Conservation (phyloP, 2,888 invertebrate genomes). For the Tinea trinotella region DNA sequence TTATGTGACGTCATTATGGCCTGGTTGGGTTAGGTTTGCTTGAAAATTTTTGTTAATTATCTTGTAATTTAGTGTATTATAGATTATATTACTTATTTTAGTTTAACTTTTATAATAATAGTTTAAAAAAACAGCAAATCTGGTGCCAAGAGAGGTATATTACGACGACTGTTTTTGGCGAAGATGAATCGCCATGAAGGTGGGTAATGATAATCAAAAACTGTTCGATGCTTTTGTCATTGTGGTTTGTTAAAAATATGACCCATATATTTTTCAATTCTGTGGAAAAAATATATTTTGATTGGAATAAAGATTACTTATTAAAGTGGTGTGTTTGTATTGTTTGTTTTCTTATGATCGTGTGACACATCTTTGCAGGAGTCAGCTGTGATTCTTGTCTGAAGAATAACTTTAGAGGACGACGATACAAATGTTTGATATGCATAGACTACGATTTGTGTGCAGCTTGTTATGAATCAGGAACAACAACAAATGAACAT, state of each 20-base stretch:
- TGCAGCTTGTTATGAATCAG: conserved; percentile 94
- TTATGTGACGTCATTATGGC: conserved; percentile 76
- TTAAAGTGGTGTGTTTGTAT: background rate
- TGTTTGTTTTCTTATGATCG: conserved; percentile 35
- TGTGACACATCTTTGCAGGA: conserved; percentile 77
- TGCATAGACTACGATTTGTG: conserved; percentile 99
- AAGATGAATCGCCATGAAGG: conserved; percentile 97
- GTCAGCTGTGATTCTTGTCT: conserved; percentile 99
- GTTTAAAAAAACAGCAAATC: conserved; percentile 59
- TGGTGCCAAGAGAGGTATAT: conserved; percentile 64
- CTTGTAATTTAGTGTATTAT: conserved; percentile 75
- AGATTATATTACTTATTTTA: conserved; percentile 72
- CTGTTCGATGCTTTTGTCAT: conserved; percentile 66
- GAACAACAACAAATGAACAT: conserved; percentile 92
- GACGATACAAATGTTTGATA: conserved; percentile 98
- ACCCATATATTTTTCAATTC: conserved; percentile 17
- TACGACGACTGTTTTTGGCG: conserved; percentile 62
- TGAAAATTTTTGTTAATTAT: conserved; percentile 77
- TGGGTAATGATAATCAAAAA: conserved; percentile 77
- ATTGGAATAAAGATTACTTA: conserved; percentile 23
- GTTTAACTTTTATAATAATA: conserved; percentile 66
- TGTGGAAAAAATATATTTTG: too few species aligned
- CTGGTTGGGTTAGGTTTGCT: conserved; percentile 82
- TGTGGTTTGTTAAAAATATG: conserved; percentile 36
- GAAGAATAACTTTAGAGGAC: conserved; percentile 97